Evolutionary conservation across 2,888 invertebrate species (phyloP).

Genomic region (Synanthedon myopaeformis): DNA sequence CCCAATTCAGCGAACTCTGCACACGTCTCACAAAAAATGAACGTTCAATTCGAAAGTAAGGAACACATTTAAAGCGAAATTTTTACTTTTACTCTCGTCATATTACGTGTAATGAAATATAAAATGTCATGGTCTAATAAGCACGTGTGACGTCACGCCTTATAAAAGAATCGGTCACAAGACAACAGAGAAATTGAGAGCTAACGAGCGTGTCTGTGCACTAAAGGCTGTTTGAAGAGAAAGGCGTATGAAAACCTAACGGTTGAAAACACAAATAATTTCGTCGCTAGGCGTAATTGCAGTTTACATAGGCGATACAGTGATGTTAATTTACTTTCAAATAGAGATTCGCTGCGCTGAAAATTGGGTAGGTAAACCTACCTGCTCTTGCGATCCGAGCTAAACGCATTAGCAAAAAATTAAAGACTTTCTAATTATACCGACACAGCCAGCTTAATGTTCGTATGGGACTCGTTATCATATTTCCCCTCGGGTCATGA

Average conservation of each 20-base stretch:
- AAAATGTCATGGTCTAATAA: constrained; percentile 6
- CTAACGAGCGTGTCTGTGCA: constrained; percentile 29
- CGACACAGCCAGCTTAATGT: too few relatives aligned
- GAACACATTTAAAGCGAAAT: constrained; percentile 10
- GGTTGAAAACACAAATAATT: constrained; percentile 19
- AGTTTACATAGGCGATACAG: too few relatives aligned
- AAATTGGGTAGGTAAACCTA: too few relatives aligned
- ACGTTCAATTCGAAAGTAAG: constrained; percentile 13
- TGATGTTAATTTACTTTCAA: too few relatives aligned
- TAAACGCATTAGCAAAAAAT: too few relatives aligned
- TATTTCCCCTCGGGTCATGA: too few relatives aligned
- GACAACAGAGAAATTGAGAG: neutral
- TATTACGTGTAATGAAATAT: constrained; percentile 9
- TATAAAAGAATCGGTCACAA: neutral
- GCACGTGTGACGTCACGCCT: neutral
- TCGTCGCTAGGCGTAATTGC: constrained; percentile 9
- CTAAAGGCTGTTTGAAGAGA: constrained; percentile 41
- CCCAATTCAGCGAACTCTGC: too few relatives aligned
- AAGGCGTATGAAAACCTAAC: constrained; percentile 30
- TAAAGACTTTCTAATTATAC: too few relatives aligned
- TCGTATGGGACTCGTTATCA: too few relatives aligned
- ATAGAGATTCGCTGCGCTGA: too few relatives aligned
- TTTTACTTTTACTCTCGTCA: constrained; percentile 7
- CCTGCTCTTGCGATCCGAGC: too few relatives aligned
- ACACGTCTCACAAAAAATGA: too few relatives aligned